Evolutionary conservation across 2,113 vertebrate genomes (phyloP).

Genomic region (Zapornia atra): DNA sequence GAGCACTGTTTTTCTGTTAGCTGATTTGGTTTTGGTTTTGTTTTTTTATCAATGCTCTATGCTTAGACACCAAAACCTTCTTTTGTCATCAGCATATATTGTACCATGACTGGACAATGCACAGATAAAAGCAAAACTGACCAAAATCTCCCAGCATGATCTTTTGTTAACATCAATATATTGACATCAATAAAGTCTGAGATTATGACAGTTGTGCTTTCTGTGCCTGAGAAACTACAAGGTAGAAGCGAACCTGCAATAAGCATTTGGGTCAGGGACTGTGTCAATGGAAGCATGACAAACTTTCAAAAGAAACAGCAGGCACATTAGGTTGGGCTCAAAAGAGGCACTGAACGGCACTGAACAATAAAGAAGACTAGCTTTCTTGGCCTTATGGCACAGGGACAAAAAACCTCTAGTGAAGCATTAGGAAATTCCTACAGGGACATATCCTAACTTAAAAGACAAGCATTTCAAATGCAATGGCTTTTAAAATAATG

Average conservation of each 20-base stretch:
- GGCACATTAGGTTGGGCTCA: background rate
- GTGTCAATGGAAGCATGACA: background rate
- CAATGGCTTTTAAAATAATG: background rate
- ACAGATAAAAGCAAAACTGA: background rate
- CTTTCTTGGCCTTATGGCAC: background rate
- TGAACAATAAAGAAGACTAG: background rate
- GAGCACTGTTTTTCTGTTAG: background rate
- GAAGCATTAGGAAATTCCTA: background rate
- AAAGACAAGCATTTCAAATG: background rate
- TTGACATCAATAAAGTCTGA: background rate
- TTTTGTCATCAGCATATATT: background rate
- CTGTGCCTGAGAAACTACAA: background rate
- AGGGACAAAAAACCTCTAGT: background rate
- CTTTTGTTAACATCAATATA: slow-evolving; percentile 25
- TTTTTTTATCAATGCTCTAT: background rate
- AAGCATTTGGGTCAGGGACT: slow-evolving; percentile 27
- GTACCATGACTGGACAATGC: background rate
- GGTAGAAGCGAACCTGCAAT: slow-evolving; percentile 9
- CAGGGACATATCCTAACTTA: background rate
- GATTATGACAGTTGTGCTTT: background rate
- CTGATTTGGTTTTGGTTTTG: background rate
- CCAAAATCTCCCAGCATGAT: background rate
- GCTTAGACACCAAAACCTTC: background rate
- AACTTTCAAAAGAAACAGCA: slow-evolving; percentile 47
- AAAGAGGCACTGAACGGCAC: background rate